Conservation (phyloP, 2,888 invertebrate genomes). For the Chrysolina americana region DNA sequence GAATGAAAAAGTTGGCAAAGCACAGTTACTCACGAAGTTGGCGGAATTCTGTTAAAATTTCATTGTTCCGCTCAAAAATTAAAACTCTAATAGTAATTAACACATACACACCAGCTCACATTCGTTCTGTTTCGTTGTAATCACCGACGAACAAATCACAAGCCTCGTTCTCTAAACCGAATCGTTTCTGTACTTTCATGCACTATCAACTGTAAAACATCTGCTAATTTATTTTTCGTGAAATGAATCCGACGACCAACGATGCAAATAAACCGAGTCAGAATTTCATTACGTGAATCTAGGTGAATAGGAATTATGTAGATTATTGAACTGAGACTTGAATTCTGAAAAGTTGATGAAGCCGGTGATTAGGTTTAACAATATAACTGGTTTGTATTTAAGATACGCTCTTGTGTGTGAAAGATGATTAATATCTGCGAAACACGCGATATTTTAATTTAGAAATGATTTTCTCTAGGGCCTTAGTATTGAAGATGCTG, state of each 20-base stretch:
- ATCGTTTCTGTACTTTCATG: constrained; percentile 20
- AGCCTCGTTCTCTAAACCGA: not conserved
- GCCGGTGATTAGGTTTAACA: constrained; percentile 31
- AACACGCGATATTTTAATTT: constrained; percentile 54
- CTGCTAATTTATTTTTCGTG: constrained; percentile 19
- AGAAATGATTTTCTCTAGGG: constrained; percentile 2
- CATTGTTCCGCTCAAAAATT: no score
- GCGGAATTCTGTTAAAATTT: no score
- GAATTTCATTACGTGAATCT: constrained; percentile 8
- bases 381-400: constrained; percentile 28
- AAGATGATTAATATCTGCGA: constrained; percentile 49
- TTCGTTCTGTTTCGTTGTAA: not conserved
- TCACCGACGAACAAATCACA: not conserved
- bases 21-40: no score
- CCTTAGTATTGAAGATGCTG: not conserved
- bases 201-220: constrained; percentile 25
- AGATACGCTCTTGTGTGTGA: constrained; percentile 7
- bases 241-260: constrained; percentile 5
- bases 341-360: constrained; percentile 27
- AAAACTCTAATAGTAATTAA: no score
- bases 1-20: no score
- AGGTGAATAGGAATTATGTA: constrained; percentile 21
- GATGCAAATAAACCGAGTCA: not conserved
- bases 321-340: constrained; percentile 24
- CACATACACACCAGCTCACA: no score